Evolutionary conservation across 2,888 invertebrate species (phyloP), one percentile per base, ranked within the genome.

Genomic region (Heteropelma amictum): DNA sequence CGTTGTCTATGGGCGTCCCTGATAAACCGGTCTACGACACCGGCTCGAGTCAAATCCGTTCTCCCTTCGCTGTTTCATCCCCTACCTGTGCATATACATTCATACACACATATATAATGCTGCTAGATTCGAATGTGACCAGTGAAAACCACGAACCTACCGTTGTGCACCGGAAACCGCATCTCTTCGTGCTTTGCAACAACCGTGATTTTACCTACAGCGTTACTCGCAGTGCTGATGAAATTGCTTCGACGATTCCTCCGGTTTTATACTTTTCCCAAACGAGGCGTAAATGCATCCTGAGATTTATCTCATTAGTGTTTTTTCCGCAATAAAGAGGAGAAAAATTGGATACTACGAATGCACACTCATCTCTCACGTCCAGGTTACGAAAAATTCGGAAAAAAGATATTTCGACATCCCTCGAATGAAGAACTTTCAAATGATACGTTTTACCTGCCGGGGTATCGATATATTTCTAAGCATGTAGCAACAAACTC

Each of bases 1-100:
- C 65, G 61, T 63, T 71, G 70, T 71, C 56, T 71, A 71, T 71
- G 67, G 67, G 61, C 35, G 51, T 51, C 67, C 49, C 21, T 63
- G 71, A 56, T 65, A 75, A 56, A 67, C 56, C 56, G 35, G 56
- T 56, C 56, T 49, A 56, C 49, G 67, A 56, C 54, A 67, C 30
- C 35, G 17, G 21, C 54, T 42, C 54, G 33, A 54, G 17, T 61
- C 54, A 47, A 35, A 61, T 58, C 58, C 47, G 38, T 56, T 58
- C 35, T 28, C 35, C 56, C 49, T 56, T 56, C n/a, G n/a, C 60
- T 49, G 30, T 26, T 35, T 8, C 21, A 47, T 19, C 28, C 38
- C 26, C 45, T 65, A 23, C 35, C 30, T 26, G 1, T 19, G 17
- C 17, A 4, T 21, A 28, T 23, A 40, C 6, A 42, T 51, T 21